These are phyloP conservation scores for Dasysyrphus tricinctus DNA, from an alignment of 2,888 invertebrate species.

Conservation along the genomic window DNA sequence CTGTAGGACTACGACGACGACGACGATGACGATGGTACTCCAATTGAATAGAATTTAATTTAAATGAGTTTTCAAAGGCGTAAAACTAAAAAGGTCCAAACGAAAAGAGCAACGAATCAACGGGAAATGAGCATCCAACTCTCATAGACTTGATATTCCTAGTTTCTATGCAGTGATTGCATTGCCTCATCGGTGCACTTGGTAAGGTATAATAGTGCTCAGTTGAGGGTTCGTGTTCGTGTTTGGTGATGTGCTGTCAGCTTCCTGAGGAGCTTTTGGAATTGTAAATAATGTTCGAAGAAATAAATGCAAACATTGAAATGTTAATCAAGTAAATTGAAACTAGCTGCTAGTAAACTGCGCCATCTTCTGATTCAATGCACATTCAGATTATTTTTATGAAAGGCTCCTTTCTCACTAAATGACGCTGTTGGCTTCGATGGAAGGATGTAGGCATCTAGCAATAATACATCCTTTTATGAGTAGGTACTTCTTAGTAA, in stretches of 20 bases:
- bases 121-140: conserved; percentile 61
- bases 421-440: conserved; percentile 46
- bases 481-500: neutral
- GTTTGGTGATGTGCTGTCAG: neutral
- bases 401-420: conserved; percentile 24
- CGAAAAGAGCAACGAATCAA: conserved; percentile 28
- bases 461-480: neutral
- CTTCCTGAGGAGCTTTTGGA: neutral
- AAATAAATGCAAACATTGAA: conserved; percentile 60
- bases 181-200: too few relatives aligned
- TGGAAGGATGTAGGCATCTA: conserved; percentile 23
- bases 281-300: conserved; percentile 29
- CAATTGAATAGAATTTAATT: conserved; percentile 70
- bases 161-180: neutral
- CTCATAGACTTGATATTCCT: conserved; percentile 17
- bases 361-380: conserved; percentile 61
- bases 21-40: conserved; percentile 30
- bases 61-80: conserved; percentile 65
- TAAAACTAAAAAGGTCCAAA: conserved; percentile 45
- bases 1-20: neutral
- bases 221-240: conserved; percentile 4
- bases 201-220: too few relatives aligned
- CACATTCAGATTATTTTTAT: conserved; percentile 44
- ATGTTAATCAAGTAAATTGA: conserved; percentile 74
- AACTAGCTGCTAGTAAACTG: conserved; percentile 62